Conservation (phyloP, 2,888 invertebrate species). For the Steinernema carpocapsae region DNA sequence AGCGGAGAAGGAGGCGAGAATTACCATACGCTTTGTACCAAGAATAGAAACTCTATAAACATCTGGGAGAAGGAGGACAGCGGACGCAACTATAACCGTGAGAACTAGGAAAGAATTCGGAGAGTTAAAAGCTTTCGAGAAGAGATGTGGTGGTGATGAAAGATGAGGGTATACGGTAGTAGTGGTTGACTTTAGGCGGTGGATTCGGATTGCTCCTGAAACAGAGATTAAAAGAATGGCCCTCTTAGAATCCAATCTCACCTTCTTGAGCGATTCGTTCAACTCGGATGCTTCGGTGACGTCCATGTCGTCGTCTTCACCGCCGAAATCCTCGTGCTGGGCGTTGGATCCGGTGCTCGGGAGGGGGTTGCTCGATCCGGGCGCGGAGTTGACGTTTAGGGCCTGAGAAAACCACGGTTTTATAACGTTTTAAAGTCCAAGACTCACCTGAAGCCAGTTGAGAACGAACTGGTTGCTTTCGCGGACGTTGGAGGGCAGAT, state of each 20-base stretch:
- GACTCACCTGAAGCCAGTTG: constrained; percentile 67
- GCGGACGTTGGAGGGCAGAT: constrained; percentile 53
- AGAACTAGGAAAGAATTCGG: constrained; percentile 14
- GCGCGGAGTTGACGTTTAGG: constrained; percentile 44
- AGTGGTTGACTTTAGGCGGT: constrained; percentile 10
- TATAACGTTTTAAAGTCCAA: not conserved
- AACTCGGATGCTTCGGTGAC: constrained; percentile 60
- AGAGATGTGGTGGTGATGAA: constrained; percentile 21
- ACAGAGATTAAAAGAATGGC: not conserved
- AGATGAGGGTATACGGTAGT: constrained; percentile 35
- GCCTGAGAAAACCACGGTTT: constrained; percentile 40
- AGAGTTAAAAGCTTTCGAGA: constrained; percentile 33
- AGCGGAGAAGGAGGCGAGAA: not conserved
- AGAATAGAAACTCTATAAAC: constrained; percentile 32
- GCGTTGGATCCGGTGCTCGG: constrained; percentile 41
- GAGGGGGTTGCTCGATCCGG: constrained; percentile 36
- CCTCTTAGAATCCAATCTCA: not conserved
- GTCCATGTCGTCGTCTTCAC: constrained; percentile 62
- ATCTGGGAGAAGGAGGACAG: not conserved
- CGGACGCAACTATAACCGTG: constrained; percentile 18
- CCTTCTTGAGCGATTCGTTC: constrained; percentile 44
- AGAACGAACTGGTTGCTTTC: constrained; percentile 68
- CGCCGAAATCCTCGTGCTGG: constrained; percentile 43
- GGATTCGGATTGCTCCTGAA: constrained; percentile 27
- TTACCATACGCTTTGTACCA: constrained; percentile 31